Evolutionary conservation across 2,888 invertebrate genomes (phyloP).

Genomic region (Odontomyia ornata): DNA sequence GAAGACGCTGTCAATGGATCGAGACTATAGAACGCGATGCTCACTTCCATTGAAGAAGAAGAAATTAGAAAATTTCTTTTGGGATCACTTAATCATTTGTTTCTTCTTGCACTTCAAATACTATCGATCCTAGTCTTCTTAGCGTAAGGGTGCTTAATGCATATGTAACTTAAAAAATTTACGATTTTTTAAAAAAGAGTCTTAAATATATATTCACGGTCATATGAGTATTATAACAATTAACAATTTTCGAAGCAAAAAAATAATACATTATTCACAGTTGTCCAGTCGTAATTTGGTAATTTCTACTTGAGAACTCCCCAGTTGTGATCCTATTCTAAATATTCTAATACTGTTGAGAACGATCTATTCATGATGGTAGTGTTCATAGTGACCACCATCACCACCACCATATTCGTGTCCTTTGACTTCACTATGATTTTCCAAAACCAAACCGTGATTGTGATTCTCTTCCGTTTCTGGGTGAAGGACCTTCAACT

Average conservation of each 20-base stretch:
- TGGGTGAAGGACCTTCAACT: slow-evolving; percentile 70
- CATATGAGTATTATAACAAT: slow-evolving; percentile 24
- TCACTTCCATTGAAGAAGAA: not conserved
- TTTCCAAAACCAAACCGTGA: slow-evolving; percentile 70
- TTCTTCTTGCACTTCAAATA: no score
- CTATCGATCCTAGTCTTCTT: no score
- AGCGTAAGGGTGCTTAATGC: no score
- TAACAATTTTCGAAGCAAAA: slow-evolving; percentile 12
- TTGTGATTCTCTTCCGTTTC: slow-evolving; percentile 70
- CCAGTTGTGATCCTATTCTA: not conserved
- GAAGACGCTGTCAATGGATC: no score
- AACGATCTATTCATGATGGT: slow-evolving; percentile 28
- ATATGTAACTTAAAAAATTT: no score
- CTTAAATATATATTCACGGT: not conserved
- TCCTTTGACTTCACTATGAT: slow-evolving; percentile 64
- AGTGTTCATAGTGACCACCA: slow-evolving; percentile 24
- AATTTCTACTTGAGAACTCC: not conserved
- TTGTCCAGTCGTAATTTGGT: slow-evolving; percentile 13
- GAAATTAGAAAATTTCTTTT: no score
- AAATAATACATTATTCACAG: not conserved
- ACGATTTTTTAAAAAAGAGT: not conserved
- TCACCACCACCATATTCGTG: slow-evolving; percentile 35
- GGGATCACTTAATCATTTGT: no score
- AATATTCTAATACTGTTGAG: not conserved
- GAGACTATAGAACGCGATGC: no score